phyloP scores from a whole-genome alignment of 35 echinoderm and acorn worm genomes.

The Hemicentrotus pulcherrimus region DNA sequence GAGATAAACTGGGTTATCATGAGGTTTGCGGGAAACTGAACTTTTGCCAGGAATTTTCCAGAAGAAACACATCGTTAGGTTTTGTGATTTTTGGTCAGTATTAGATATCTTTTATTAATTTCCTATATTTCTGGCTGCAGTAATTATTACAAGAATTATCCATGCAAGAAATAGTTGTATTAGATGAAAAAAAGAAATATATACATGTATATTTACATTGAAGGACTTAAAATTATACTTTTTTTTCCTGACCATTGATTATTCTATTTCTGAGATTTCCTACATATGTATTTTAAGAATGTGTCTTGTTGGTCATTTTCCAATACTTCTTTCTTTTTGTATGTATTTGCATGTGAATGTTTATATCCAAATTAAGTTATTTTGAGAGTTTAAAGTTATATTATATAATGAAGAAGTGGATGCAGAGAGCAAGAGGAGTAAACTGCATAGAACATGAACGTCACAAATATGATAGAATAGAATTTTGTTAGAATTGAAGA shows the following conservation, averaged over 20 bases:
- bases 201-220: neutral
- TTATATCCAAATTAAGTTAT: slow-evolving; percentile 44
- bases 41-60: neutral
- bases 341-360: slow-evolving; percentile 45
- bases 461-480: neutral
- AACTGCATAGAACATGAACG: neutral
- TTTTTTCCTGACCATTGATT: neutral
- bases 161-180: neutral
- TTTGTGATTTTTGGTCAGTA: neutral
- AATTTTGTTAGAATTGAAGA: neutral
- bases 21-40: neutral
- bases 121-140: neutral
- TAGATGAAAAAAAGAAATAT: neutral
- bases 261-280: neutral
- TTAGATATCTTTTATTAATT: neutral
- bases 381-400: slow-evolving; percentile 9
- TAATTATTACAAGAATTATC: neutral
- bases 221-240: neutral
- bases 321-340: slow-evolving; percentile 30
- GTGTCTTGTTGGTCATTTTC: slow-evolving; percentile 12
- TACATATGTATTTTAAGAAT: slow-evolving; percentile 20
- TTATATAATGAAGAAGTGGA: neutral
- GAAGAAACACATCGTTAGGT: neutral
- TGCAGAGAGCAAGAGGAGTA: neutral
- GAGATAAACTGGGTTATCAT: neutral